Evolutionary conservation across 2,797 vertebrate species (phyloP), one percentile per base, ranked within the genome.

Genomic region (Thripadectes ignobilis): DNA sequence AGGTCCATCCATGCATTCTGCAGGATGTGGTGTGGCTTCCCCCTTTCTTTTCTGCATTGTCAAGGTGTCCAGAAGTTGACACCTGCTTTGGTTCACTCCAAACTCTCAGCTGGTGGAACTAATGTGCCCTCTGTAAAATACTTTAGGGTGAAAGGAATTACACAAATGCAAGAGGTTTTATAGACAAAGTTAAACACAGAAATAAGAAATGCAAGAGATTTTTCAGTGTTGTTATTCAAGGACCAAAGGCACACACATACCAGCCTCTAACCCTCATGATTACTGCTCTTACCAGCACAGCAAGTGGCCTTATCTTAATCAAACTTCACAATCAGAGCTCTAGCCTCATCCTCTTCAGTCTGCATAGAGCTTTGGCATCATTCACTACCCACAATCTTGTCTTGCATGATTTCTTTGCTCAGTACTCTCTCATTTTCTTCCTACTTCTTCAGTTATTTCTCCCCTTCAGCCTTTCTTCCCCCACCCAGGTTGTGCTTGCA

Each of bases 301-400:
- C 82, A 81, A 94, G 89, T 48, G 88, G 69, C 55, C 58, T 85
- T 85, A 57, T 81, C 93, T 91, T 84, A 91, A 92, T 92, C 88
- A 88, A 65, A 90, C 73, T 62, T 78, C 79, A 65, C 61, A 72
- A 19, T 85, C 83, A 83, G 89, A 0, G 0, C 38, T 88, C 30
- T 58, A 92, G 82, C 58, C 62, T 92, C 76, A 58, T 83, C 29
- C 49, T 77, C 65, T 66, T 63, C 57, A 38, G 24, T 14, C 82
- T 83, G 66, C 76, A 43, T 66, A 66, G 76, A 77, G 69, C 32
- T 91, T 41, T 85, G 76, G 41, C 79, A 78, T 84, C 69, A 58
- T 51, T 86, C 79, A 68, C 79, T 73, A 75, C 88, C 77, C 55
- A 85, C 80, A 55, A 12, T 32, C 54, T 48, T 27, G 66, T 54